Percentiles rank a stretch among this genome's conserved stretches.
phyloP scores from a whole-genome alignment of 2,113 vertebrate genomes.

The Salvelinus sp. region DNA sequence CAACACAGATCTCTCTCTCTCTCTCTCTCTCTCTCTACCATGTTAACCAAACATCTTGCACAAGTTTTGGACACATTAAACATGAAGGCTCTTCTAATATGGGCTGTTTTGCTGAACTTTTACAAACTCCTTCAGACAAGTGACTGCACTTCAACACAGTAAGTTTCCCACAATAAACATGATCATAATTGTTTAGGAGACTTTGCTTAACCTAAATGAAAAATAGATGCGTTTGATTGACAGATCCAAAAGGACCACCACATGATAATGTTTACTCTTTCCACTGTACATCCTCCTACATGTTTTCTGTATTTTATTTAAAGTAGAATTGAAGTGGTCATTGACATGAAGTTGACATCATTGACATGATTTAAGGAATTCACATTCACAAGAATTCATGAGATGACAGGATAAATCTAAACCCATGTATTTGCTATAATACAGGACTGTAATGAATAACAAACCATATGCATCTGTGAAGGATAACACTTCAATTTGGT shows the following conservation, averaged over 20 bases:
- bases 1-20: constrained; percentile 55
- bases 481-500: too few species aligned
- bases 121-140: constrained; percentile 39
- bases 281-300: too few species aligned
- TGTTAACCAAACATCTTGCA: constrained; percentile 18
- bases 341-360: too few species aligned
- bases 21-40: constrained; percentile 9
- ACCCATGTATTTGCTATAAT: too few species aligned
- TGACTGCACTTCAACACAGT: constrained; percentile 54
- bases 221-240: not conserved
- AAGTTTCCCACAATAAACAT: constrained; percentile 35
- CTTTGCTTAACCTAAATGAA: not conserved
- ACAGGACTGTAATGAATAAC: too few species aligned
- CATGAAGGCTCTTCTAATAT: constrained; percentile 61
- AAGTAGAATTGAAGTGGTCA: too few species aligned
- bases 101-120: constrained; percentile 48
- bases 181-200: not conserved
- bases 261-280: not conserved
- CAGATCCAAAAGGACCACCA: not conserved
- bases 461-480: too few species aligned
- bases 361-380: too few species aligned
- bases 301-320: too few species aligned
- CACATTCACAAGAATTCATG: not conserved
- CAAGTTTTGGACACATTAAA: constrained; percentile 33
- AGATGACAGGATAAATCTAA: not conserved